Base-by-base conservation (phyloP, 2,888 invertebrate species). In the Endotricha flammealis region DNA sequence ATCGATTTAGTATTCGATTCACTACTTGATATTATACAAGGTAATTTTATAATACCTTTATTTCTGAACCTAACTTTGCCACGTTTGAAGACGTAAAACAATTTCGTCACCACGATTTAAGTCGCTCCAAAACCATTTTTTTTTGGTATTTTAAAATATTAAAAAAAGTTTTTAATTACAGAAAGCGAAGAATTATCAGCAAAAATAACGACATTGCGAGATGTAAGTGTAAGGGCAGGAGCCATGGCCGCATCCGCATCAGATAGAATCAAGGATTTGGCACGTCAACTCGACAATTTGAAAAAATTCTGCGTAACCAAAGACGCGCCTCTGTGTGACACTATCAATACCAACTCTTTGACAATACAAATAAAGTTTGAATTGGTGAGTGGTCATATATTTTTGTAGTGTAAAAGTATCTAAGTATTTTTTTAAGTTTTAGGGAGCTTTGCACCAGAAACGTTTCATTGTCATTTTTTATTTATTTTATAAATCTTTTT, bases 241-340 rank as follows among this genome's bases (percentile, higher is more conserved):
- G 77, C 87, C 2, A 67, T 89, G 23, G 88, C 88, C 2, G 72
- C 82, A 9, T 74, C 85, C 30, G 80, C 91, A 30, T 87, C 88
- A 45, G 89, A 89, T 42, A 87, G 89, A 44, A 86, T 91, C 32
- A 82, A 79, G 31, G 90, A 90, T 48, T 76, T 92, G 45, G 77
- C 88, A 2, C 79, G 86, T 10, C 90, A 91, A 48, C 70, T 92
- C 33, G 89, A 90, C 38, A 76, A 79, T 29, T 67, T 89, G 24
- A 86, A 89, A 61, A 90, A 91, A 50, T 90, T 91, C 55, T 95
- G 95, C 66, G 83, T 87, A 31, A 74, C 86, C 36, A 90, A 91
- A 54, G 94, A 94, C 74, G 88, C 91, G 14, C 89, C 92, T 27
- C 87, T 95, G 1, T 95, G 94, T 67, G 93, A 93, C 48, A 93